phyloP scores from a whole-genome alignment of 2,797 vertebrate genomes.

The Darevskia mixta region DNA sequence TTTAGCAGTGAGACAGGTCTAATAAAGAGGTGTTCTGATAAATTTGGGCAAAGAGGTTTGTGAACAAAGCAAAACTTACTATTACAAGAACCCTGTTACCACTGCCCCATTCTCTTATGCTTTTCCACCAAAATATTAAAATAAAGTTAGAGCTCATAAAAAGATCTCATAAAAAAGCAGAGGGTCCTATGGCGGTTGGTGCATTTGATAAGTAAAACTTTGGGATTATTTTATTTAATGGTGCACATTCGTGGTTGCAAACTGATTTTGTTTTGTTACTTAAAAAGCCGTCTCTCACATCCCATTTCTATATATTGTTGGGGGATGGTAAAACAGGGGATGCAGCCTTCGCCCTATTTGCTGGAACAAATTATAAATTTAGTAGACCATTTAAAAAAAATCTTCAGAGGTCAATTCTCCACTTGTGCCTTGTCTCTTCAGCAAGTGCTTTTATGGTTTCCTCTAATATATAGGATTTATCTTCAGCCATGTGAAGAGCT shows the following conservation, averaged over 20 bases:
- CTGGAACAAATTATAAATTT: conserved; percentile 77
- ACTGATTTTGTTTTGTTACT: conserved; percentile 47
- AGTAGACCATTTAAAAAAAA: conserved; percentile 68
- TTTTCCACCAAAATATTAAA: not conserved
- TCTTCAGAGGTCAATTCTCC: conserved; percentile 79
- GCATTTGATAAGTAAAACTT: conserved; percentile 37
- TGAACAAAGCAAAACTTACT: conserved; percentile 16
- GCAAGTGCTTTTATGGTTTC: conserved; percentile 77
- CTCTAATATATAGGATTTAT: conserved; percentile 79
- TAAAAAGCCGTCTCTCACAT: conserved; percentile 40
- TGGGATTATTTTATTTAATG: not conserved
- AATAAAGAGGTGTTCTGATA: conserved; percentile 37
- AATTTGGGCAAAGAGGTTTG: conserved; percentile 29
- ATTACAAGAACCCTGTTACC: conserved; percentile 20
- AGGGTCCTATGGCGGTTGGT: not conserved
- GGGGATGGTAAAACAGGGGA: not conserved
- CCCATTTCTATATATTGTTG: conserved; percentile 32
- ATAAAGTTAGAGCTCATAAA: conserved; percentile 8
- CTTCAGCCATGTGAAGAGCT: conserved; percentile 77
- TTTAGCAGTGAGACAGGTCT: conserved; percentile 36
- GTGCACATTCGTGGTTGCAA: conserved; percentile 39
- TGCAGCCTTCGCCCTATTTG: not conserved
- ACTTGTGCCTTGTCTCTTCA: conserved; percentile 78
- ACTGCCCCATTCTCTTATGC: not conserved
- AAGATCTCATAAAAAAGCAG: not conserved